Evolutionary conservation across 2,113 vertebrate species (phyloP), one percentile per base, ranked within the genome.

Genomic region (Lamprologus ornatipinnis): DNA sequence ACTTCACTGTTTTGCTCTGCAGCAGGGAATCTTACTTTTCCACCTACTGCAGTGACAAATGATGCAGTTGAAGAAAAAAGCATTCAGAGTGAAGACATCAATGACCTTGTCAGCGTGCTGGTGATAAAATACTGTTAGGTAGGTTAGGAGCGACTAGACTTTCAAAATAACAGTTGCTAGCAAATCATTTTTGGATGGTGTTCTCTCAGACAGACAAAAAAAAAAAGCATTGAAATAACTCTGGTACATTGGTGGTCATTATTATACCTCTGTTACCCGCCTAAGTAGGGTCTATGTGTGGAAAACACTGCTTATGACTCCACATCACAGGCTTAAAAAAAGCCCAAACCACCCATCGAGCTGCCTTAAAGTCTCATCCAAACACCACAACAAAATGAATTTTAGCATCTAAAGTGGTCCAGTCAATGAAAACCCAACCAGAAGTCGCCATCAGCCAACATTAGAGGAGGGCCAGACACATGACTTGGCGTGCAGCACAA

Each of bases 381-480:
- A 58, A 87, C n/a, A 81, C 78, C 70, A 75, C 85, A 88, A 73
- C 75, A 85, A 87, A 54, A 35, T 6, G 65, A 55, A 65, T 75
- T 70, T 75, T 42, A 8, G 58, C 57, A 26, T 82, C 81, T 11
- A 42, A 35, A 17, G 58, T 4, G 78, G 87, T 81, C 65, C 65
- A 21, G 85, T 86, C 84, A 87, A 82, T 88, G 65, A 85, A 90
- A 93, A 47, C 53, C 54, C 19, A 83, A 51, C 28, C 13, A 15
- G 33, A 35, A 37, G 81, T 47, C 84, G 73, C 47, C 49, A 42
- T 37, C 31, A 28, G 70, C 51, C 70, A 78, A 78, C 70, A 49
- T 47, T 82, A 19, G 28, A 68, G 6, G 13, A 53, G 45, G 55
- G 28, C 31, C 57, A 78, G 79, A 83, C 85, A 70, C 65, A 73